Evolutionary conservation across 2,113 vertebrate species (phyloP).

Genomic region (Istiophorus platypterus): DNA sequence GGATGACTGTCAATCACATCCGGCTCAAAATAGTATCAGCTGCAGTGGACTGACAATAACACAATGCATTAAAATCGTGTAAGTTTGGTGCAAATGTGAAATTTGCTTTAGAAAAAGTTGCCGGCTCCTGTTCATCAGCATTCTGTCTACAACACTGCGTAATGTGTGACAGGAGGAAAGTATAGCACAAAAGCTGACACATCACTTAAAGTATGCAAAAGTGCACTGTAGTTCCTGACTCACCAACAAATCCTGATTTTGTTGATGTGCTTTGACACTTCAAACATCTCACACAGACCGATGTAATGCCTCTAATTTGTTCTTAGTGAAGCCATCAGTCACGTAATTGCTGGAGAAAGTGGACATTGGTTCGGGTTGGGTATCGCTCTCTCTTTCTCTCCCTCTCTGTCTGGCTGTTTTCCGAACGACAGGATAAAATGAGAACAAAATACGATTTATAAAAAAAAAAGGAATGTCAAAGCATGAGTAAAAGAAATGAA

Average conservation of each 20-base stretch:
- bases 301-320: neutral
- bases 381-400: neutral
- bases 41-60: constrained; percentile 9
- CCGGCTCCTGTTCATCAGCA: neutral
- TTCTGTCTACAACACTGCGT: neutral
- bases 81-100: neutral
- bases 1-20: constrained; percentile 16
- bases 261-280: neutral
- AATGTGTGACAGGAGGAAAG: neutral
- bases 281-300: neutral
- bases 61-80: neutral
- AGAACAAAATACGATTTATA: neutral
- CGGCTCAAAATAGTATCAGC: constrained; percentile 6
- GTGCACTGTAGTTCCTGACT: neutral
- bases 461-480: neutral
- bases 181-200: neutral
- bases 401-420: neutral
- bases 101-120: neutral
- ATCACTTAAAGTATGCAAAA: neutral
- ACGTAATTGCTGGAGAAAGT: neutral
- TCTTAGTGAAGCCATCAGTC: neutral
- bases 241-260: neutral
- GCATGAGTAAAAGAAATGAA: neutral
- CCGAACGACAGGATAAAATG: neutral
- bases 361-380: neutral